Evolutionary conservation across 2,113 vertebrate species (phyloP), one percentile per base, ranked within the genome.

Genomic region (Tyto alba): DNA sequence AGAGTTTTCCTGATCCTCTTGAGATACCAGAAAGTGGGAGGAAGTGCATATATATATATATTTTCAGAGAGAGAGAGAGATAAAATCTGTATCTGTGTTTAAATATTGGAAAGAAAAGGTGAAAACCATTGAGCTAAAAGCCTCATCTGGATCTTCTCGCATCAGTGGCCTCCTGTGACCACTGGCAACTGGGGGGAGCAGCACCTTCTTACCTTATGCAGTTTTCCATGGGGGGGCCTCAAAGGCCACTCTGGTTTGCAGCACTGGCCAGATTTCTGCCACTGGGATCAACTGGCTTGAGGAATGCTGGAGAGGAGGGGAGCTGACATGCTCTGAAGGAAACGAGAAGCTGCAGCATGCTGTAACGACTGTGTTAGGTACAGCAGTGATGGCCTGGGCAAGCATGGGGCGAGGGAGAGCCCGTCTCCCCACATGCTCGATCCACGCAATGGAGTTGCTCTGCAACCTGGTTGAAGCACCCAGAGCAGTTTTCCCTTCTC

Each of bases 371-470:
- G 8, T 43, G 34, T 27, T 64, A 43, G 55, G 40, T 25, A 45
- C 2, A 3, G 48, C 67, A 60, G 19, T 15, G 38, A 40, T 21
- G 25, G 22, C 36, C 41, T 38, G 30, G 34, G 13, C 0, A 0
- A 64, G 56, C 26, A 15, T 7, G 30, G 26, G 6, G 7, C 0
- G n/a, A 6, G 23, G 27, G 23, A 40, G 30, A 84, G 7, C 29
- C n/a, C 0, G 0, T 55, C 40, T 73, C 43, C 25, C 47, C 17
- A 3, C 5, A 7, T 34, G 34, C 57, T 56, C 0, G 0, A 12
- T 62, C 25, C 55, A 3, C 2, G 2, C 10, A 11, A 4, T 48
- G 41, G 38, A 78, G 18, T 16, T 53, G 47, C n/a, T 83, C 41
- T 90, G n/a, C 20, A 41, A 3, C 15, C 36, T n/a, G 69, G 45